Base-by-base conservation (phyloP, 2,888 invertebrate genomes). In the Drosophila mettleri region DNA sequence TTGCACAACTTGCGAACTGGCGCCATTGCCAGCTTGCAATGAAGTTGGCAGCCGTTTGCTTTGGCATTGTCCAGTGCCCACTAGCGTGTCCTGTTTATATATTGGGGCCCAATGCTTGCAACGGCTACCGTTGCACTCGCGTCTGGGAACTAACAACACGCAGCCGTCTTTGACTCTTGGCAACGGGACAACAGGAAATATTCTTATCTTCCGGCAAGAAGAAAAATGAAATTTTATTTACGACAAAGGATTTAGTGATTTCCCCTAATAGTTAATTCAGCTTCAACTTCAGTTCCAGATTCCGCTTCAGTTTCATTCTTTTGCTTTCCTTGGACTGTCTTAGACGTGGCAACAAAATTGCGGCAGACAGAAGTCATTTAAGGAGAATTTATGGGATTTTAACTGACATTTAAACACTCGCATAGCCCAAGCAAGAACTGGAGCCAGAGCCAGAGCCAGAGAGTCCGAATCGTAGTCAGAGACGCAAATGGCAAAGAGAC, bases 291-390 rank as follows among this genome's bases (percentile, higher is more conserved):
- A 58, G 51, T 38, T 39, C 36, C 31, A 51, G 51, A 18, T 60
- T 48, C 31, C 49, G 41, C 27, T 52, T 33, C 18, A 43, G 60
- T 43, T 65, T 54, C 62, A 65, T 71, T 78, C 20, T 72, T 52
- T 78, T 63, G 22, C 33, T 74, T 71, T 55, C 54, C 62, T 73
- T 59, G 57, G 57, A 58, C 66, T 71, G 59, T 66, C 72, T 80
- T 74, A 65, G 58, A 71, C 74, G 69, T 59, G 52, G 74, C 74
- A 55, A 74, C 71, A 71, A 69, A 82, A 86, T 88, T 86, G 85
- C 76, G 88, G 86, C 89, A 89, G 87, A 89, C 87, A 87, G 89
- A 88, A 87, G 89, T 87, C 87, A 85, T 85, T 87, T 87, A 88
- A 80, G 78, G 74, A 72, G 85, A 89, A 89, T 87, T 89, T 82